These are phyloP conservation scores for Zophobas atratus DNA, from an alignment of 1,140 invertebrate genomes.

Conservation along the genomic window DNA sequence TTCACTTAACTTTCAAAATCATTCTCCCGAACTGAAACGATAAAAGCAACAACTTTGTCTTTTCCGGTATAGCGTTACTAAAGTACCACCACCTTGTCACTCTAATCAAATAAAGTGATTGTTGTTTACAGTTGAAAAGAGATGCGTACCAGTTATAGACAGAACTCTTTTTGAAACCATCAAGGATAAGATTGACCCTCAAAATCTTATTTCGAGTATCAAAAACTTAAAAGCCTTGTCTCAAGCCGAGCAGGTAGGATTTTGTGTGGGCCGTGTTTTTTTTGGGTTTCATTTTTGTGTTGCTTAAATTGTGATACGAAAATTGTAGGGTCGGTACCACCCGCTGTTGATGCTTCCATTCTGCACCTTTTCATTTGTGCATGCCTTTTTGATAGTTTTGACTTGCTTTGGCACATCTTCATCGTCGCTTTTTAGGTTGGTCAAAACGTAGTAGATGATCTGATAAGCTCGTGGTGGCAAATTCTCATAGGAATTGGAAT, in stretches of 20 bases:
- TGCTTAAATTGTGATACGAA: constrained; percentile 49
- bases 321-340: not conserved
- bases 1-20: constrained; percentile 12
- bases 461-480: constrained; percentile 79
- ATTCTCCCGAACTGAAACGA: not conserved
- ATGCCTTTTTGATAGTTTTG: too few species aligned
- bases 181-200: not conserved
- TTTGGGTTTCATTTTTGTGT: constrained; percentile 29
- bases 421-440: constrained; percentile 67
- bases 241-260: constrained; percentile 60
- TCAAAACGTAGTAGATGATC: constrained; percentile 83
- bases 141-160: constrained; percentile 65
- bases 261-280: constrained; percentile 36
- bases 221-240: constrained; percentile 63
- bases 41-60: too few species aligned
- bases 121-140: constrained; percentile 66
- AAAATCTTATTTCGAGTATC: constrained; percentile 36
- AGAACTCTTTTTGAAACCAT: not conserved
- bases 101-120: not conserved
- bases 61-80: too few species aligned
- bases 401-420: not conserved
- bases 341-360: too few species aligned
- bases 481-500: constrained; percentile 78
- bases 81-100: not conserved
- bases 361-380: too few species aligned